phyloP scores from a whole-genome alignment of 2,888 invertebrate genomes.

The Epinotia ramella region DNA sequence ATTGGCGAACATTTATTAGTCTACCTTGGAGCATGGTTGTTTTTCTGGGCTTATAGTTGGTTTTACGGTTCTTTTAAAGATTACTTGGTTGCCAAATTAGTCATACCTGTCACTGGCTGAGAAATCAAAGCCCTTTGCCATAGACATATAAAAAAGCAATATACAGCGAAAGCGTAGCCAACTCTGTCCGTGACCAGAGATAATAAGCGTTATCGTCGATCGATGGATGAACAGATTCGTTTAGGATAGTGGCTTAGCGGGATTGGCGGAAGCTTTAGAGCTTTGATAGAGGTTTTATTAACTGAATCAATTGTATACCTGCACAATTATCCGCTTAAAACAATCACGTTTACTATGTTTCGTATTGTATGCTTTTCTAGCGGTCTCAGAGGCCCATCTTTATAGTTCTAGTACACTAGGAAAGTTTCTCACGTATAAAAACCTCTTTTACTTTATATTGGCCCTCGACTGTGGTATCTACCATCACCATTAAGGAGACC shows the following conservation, averaged over 20 bases:
- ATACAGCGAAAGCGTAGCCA: conserved; percentile 17
- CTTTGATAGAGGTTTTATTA: background rate
- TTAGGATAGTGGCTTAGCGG: conserved; percentile 32
- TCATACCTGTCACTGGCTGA: background rate
- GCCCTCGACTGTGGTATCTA: too few relatives aligned
- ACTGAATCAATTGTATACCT: background rate
- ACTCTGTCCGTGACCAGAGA: conserved; percentile 25
- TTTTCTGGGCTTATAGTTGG: background rate
- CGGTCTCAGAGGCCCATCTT: too few relatives aligned
- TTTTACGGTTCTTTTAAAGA: background rate
- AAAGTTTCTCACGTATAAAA: too few relatives aligned
- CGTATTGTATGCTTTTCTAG: too few relatives aligned
- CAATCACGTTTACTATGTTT: too few relatives aligned
- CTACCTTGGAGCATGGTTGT: too few relatives aligned
- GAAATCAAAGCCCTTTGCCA: conserved; percentile 9
- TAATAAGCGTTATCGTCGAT: conserved; percentile 32
- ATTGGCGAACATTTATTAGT: too few relatives aligned
- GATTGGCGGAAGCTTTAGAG: background rate
- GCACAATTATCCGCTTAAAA: background rate
- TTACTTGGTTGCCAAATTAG: background rate
- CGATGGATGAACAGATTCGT: conserved; percentile 35
- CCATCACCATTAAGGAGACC: too few relatives aligned
- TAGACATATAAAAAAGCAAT: background rate
- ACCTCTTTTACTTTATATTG: too few relatives aligned
- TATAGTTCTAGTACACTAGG: too few relatives aligned